Evolutionary conservation across 2,888 invertebrate species (phyloP), one percentile per base, ranked within the genome.

Genomic region (Augiades crinisus): DNA sequence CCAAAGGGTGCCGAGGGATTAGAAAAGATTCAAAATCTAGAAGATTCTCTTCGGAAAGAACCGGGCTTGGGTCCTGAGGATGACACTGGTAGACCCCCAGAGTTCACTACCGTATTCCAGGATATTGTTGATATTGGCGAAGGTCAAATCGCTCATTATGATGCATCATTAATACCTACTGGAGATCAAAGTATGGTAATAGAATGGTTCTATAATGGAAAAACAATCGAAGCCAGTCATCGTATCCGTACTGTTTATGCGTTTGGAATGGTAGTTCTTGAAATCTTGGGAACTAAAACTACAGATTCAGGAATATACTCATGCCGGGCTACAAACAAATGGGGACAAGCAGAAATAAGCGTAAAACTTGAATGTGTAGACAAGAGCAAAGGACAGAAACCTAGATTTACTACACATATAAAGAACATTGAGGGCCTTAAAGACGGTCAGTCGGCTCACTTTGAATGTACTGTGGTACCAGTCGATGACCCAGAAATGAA

Each of bases 111-210:
- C 0, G 95, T 96, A 72, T 97, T 97, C 80, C 92, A 95, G 63
- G 94, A 96, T 62, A 91, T 97, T 54, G 88, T 91, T 6, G 96
- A 96, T 67, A 91, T 99, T 41, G 95, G 94, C 31, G 99, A 99
- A 87, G 98, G 98, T 52, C 98, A 99, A 82, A 95, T 98, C 63
- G 98, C 98, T 61, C 99, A 99, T 81, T 99, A 98, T 80, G 99
- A 99, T 89, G 99, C 98, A 27, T 97, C 96, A 41, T 91, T 99
- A 5, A 95, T 97, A 44, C 99, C 99, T 7, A 94, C 96, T 40
- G 97, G 97, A 7, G 98, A 98, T 71, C 96, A 97, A 78, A 95
- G 95, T 16, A 97, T 98, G 97, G 93, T 94, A 17, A 96, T 98
- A 47, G 98, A 98, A 89, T 98, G 97, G 97, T 97, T 97, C 92